phyloP scores from a whole-genome alignment of 2,113 vertebrate genomes.

The Entelurus aequoreus region DNA sequence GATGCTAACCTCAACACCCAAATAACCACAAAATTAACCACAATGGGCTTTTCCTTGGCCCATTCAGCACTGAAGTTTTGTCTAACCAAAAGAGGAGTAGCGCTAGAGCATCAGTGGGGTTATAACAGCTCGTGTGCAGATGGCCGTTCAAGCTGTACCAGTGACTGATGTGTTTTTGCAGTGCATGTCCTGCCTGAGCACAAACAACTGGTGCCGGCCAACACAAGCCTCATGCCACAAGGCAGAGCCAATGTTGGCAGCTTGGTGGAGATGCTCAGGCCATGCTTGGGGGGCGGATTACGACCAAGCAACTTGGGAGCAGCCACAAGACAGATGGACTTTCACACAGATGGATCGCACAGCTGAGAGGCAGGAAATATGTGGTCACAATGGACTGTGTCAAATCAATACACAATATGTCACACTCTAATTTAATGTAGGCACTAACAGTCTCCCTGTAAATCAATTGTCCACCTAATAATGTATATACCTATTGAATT shows the following conservation, averaged over 20 bases:
- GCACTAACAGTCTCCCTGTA: background rate
- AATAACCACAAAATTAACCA: background rate
- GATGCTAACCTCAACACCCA: background rate
- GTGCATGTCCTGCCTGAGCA: slow-evolving; percentile 36
- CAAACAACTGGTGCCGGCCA: slow-evolving; percentile 41
- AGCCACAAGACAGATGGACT: slow-evolving; percentile 50
- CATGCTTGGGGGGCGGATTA: slow-evolving; percentile 58
- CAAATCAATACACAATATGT: slow-evolving; percentile 3
- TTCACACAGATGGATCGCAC: slow-evolving; percentile 44
- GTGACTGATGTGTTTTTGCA: slow-evolving; percentile 34
- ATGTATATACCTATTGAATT: slow-evolving; percentile 3
- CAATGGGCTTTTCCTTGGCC: no score
- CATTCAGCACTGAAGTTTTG: no score
- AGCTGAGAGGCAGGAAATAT: slow-evolving; percentile 33
- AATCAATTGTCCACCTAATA: background rate
- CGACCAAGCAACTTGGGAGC: slow-evolving; percentile 50
- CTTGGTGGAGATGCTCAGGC: slow-evolving; percentile 39
- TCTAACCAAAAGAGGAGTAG: no score
- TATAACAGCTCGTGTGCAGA: background rate
- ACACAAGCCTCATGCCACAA: slow-evolving; percentile 48
- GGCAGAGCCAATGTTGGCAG: slow-evolving; percentile 52
- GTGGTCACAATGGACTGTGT: slow-evolving; percentile 15
- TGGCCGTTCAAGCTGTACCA: slow-evolving; percentile 14
- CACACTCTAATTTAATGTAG: no score
- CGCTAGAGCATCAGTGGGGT: no score